phyloP scores from a whole-genome alignment of 1,140 invertebrate genomes.

The Diachasma alloeum region DNA sequence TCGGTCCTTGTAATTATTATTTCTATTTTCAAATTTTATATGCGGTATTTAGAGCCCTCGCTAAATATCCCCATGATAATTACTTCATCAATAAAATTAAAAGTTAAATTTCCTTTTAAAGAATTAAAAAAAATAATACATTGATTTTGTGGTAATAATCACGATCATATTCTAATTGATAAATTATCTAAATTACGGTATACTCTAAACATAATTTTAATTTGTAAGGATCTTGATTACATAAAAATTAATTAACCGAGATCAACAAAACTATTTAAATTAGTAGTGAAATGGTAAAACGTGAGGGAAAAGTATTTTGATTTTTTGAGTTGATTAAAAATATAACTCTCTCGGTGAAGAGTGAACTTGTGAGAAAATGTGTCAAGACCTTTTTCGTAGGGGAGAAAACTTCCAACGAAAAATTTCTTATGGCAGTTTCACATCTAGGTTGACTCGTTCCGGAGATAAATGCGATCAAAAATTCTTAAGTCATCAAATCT shows the following conservation, averaged over 20 bases:
- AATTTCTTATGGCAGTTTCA: neutral
- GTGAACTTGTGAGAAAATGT: neutral
- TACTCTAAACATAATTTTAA: neutral
- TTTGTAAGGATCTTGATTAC: neutral
- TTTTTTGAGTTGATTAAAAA: neutral
- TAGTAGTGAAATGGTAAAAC: neutral
- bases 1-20: constrained; percentile 1
- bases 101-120: neutral
- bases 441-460: neutral
- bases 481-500: too few species aligned
- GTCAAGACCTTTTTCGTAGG: neutral
- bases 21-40: constrained; percentile 8
- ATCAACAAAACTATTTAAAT: neutral
- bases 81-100: neutral
- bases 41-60: neutral
- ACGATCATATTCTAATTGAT: neutral
- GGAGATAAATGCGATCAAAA: too few species aligned
- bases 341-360: neutral
- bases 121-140: constrained; percentile 23
- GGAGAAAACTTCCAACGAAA: neutral
- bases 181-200: too few species aligned
- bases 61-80: neutral
- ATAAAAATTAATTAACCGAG: neutral
- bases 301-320: neutral
- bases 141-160: neutral